Evolutionary conservation across 2,797 vertebrate genomes (phyloP).

Genomic region (Galago senegalensis): DNA sequence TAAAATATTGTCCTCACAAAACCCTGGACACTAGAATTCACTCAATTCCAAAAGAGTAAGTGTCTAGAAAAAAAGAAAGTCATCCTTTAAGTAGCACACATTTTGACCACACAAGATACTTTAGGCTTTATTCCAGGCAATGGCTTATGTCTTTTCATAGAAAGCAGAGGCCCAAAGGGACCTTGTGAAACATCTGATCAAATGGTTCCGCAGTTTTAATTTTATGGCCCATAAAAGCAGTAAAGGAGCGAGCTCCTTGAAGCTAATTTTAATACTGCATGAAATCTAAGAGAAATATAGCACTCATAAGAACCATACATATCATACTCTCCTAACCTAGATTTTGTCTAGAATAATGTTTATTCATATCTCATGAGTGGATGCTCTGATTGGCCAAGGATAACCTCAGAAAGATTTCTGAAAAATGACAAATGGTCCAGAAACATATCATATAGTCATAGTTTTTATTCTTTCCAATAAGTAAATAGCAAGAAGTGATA

Average conservation of each 20-base stretch:
- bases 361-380: neutral
- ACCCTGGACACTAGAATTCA: neutral
- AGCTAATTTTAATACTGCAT: slow-evolving; percentile 33
- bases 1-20: neutral
- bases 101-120: neutral
- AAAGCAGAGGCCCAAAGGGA: neutral
- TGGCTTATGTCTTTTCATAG: neutral
- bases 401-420: neutral
- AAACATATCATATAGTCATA: neutral
- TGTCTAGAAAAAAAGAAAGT: neutral
- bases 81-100: neutral
- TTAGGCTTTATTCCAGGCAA: neutral
- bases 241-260: neutral
- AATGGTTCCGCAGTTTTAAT: neutral
- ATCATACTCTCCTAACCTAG: neutral
- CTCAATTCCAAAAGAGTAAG: neutral
- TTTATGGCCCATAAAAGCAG: neutral
- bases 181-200: neutral
- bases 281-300: neutral
- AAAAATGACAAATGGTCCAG: neutral
- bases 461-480: neutral
- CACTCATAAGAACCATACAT: neutral
- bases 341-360: neutral
- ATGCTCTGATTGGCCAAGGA: neutral
- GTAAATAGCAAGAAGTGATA: neutral